Base-by-base conservation (phyloP, 1,140 invertebrate genomes). In the Teleogryllus occipitalis region DNA sequence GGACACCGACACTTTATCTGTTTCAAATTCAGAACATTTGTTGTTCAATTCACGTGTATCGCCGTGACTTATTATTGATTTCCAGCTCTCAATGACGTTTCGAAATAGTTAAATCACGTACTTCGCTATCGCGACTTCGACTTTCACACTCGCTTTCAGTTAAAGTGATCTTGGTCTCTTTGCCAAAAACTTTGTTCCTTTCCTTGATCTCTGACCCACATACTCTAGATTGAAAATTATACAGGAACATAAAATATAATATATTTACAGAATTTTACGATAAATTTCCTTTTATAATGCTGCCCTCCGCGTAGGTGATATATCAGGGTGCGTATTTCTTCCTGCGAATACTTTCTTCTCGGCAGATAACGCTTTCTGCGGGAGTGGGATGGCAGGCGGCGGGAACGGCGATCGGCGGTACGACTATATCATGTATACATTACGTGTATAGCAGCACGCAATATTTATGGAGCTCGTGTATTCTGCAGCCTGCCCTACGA, bases 221-320 rank as follows among this genome's bases (percentile, higher is more conserved):
- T 65, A 65, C 0, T 18, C 54, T 10, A 65, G 54, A 65, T 65
- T 65, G 54, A 65, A 65, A 65, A 65, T 65, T 65, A 65, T 65
- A 65, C 54, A 65, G 54, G 54, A 10, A 3, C 54, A 65, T 65
- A 65, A 65, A 65, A 65, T 18, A 65, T 18, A 65, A 65, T 65
- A 65, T 65, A 65, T 65, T 65, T 65, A 65, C 54, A 65, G 54
- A 14, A 65, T 65, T 65, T 65, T 18, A 18, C 18, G 54, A 65
- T 65, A 65, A 65, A 65, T 65, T 65, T 65, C 54, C 54, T 65
- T 65, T 65, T 65, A 65, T 65, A 65, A 65, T 65, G 54, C 54
- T 39, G 27, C 27, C 27, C 10, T 65, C 18, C 54, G 54, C 54
- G 54, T 14, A 65, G 54, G 54, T 65, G 54, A 65, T 65, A 65